Evolutionary conservation across 2,888 invertebrate genomes (phyloP), one percentile per base, ranked within the genome.

Genomic region (Candidula unifasciata): DNA sequence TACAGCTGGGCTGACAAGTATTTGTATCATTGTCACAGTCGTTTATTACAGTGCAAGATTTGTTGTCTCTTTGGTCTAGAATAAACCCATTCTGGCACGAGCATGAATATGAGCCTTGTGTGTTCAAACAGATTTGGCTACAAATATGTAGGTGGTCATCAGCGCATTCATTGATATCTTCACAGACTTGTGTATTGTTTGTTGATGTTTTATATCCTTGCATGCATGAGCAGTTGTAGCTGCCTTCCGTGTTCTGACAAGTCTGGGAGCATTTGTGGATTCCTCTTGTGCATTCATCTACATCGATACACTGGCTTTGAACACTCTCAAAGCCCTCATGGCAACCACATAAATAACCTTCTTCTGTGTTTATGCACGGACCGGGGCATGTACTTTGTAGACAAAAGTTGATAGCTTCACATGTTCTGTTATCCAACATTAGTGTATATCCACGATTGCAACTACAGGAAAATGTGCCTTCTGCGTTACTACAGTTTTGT

Each of bases 341-440:
- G 35, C 78, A 78, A 3, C n/a, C 64, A 64, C 78, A 78, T 3
- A n/a, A 37, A 60, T 64, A 78, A 24, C 64, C 64, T 1, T 64
- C 78, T 18, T 5, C 27, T n/a, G 64, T 78, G 64, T 78, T 78
- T 8, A 24, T 21, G 35, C 78, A 78, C 1, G 24, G n/a, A 6
- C 60, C 60, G 5, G 57, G 24, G 8, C 78, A 78, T 8, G 24
- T 18, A 13, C 3, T 16, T 5, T 57, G 13, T 3, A 35, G 13
- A n/a, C 78, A 78, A 35, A 64, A 37, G 35, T 78, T 37, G 1
- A 27, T 10, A 35, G 37, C 78, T 1, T 35, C 37, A 35, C 78
- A 78, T 1, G 37, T 21, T 18, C 21, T 21, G 30, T 37, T 37
- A 54, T 54, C 21, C 8, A 13, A 27, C 18, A 3, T 21, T 30